Percentiles rank a stretch among this genome's conserved stretches.
These are phyloP conservation scores for Lasioglossum calceatum DNA, from an alignment of 2,888 invertebrate genomes.

Conservation along the genomic window DNA sequence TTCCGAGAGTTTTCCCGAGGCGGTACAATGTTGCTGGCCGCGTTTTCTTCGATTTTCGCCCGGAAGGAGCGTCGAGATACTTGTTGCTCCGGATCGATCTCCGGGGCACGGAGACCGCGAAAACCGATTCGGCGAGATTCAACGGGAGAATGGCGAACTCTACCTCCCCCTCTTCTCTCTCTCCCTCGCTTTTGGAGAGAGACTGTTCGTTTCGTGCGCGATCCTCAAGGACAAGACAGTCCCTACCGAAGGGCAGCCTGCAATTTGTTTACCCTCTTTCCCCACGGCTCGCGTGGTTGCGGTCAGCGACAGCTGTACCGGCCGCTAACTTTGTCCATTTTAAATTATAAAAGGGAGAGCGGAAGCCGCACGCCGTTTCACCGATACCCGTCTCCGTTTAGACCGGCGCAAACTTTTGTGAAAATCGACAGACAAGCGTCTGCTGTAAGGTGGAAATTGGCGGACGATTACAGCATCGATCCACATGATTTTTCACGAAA, in stretches of 20 bases:
- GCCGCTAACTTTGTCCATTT: slow-evolving; percentile 38
- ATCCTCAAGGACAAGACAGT: slow-evolving; percentile 28
- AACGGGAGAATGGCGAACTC: not conserved
- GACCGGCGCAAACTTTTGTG: not conserved
- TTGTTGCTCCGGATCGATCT: slow-evolving; percentile 66
- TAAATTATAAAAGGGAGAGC: slow-evolving; percentile 37
- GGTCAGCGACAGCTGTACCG: slow-evolving; percentile 38
- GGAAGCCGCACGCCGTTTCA: not conserved
- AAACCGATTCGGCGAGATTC: slow-evolving; percentile 46
- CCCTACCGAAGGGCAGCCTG: slow-evolving; percentile 32
- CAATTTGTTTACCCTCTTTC: slow-evolving; percentile 42
- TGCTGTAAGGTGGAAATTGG: not conserved
- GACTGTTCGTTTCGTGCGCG: not conserved
- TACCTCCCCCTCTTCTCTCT: not conserved
- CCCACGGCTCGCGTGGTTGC: slow-evolving; percentile 34
- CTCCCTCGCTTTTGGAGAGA: not conserved
- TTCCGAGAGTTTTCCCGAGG: not conserved
- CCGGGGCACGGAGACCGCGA: slow-evolving; percentile 27
- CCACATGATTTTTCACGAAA: not conserved
- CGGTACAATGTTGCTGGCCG: not conserved
- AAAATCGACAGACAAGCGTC: not conserved
- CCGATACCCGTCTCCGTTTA: not conserved
- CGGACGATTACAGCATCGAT: not conserved
- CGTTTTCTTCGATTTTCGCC: slow-evolving; percentile 47
- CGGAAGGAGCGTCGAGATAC: slow-evolving; percentile 56